Conservation (phyloP, 2,797 vertebrate species). For the Hylomyscus alleni region DNA sequence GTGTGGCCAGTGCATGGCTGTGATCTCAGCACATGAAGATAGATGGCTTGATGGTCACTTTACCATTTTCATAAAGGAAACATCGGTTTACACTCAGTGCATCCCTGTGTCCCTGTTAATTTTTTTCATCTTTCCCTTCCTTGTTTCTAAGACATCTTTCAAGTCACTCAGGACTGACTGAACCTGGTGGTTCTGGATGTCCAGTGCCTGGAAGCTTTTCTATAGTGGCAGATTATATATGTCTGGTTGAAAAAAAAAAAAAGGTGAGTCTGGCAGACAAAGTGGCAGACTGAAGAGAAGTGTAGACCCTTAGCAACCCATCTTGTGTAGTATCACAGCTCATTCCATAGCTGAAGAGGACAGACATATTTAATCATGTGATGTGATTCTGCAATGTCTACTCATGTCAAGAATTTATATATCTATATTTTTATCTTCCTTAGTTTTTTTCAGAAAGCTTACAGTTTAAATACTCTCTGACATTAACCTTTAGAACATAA, state of each 20-base stretch:
- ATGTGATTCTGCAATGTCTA: background rate
- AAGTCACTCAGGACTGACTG: background rate
- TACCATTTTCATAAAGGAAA: background rate
- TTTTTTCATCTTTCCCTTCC: background rate
- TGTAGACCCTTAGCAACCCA: background rate
- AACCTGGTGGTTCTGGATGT: background rate
- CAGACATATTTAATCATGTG: background rate
- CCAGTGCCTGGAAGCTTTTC: background rate
- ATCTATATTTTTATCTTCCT: background rate
- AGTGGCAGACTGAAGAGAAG: background rate
- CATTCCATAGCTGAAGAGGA: background rate
- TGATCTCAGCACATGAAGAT: background rate
- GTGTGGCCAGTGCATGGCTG: background rate
- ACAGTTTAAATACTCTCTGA: background rate
- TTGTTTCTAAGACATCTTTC: constrained; percentile 37
- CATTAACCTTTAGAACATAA: background rate
- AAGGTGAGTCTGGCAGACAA: background rate
- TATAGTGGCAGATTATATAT: background rate
- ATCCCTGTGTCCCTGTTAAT: background rate
- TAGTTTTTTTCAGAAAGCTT: background rate
- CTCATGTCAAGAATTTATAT: background rate
- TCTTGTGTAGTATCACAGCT: background rate
- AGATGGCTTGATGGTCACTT: background rate
- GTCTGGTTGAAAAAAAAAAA: background rate
- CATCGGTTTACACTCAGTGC: background rate